Base-by-base conservation (phyloP, 2,888 invertebrate genomes). In the Desoria tigrina region DNA sequence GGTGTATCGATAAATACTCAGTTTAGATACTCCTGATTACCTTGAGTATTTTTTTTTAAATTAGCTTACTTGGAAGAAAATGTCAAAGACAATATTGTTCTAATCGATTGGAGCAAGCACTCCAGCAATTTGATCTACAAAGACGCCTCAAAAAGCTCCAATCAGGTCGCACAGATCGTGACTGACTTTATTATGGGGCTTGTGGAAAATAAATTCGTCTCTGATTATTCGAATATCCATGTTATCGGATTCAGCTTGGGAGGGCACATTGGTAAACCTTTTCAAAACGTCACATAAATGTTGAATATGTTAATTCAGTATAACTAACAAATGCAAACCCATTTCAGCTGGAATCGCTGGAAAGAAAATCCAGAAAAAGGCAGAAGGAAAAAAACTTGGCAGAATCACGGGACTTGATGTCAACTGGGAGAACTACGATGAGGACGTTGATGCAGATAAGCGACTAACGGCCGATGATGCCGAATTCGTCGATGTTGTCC, bases 401-500 rank as follows among this genome's bases (percentile, higher is more conserved):
- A 57, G 73, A 16, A 71, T 73, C 28, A 71, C 71, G 28, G 72
- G 72, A 7, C 32, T 32, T 32, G 32, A 32, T 32, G 32, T 32
- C 32, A 32, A 32, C 32, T 32, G 32, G 32, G 32, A 32, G 32
- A 32, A 32, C 11, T 32, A 32, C 32, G 32, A 32, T 21, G 42
- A 58, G 16, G 45, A 21, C 16, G 4, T 45, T 6, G 66, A 74
- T 54, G 70, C 72, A 7, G 72, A 71, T 16, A 56, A 64, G 3
- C 81, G 83, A 54, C 79, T 90, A 56, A 87, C 88, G 72, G 79
- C 79, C 26, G 83, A 81, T 2, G 89, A 90, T 78, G 90, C 89
- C 0, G 79, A 83, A n/a, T 90, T 89, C 77, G 90, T 86, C 0
- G 90, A 90, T 77, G 84, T 89, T 16, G 71, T 73, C 24, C 66